Conservation (phyloP, 2,797 vertebrate species). For the Hipposideros larvatus region DNA sequence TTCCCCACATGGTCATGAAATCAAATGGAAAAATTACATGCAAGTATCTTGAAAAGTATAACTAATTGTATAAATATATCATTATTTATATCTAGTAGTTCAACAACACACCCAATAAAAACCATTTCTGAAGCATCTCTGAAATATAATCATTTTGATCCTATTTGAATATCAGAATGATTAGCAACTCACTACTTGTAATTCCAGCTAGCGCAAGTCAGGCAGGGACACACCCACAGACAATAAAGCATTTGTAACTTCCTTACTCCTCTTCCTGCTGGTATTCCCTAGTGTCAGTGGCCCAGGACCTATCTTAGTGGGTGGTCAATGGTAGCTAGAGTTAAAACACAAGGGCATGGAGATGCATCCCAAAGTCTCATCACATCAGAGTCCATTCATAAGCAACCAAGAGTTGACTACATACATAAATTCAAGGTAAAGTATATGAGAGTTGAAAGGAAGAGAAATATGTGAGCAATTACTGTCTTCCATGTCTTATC, state of each 20-base stretch:
- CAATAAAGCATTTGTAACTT: not conserved
- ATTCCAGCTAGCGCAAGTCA: not conserved
- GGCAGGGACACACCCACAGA: not conserved
- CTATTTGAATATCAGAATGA: not conserved
- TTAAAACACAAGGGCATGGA: not conserved
- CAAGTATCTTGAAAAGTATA: not conserved
- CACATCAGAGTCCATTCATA: not conserved
- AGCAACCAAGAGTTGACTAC: not conserved
- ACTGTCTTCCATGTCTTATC: conserved; percentile 43
- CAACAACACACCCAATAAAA: not conserved
- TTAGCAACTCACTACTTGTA: not conserved
- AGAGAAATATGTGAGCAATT: conserved; percentile 23
- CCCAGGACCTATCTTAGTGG: not conserved
- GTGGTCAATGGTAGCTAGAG: not conserved
- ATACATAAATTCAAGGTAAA: conserved; percentile 46
- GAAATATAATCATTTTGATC: not conserved
- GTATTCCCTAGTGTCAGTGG: not conserved
- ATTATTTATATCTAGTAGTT: conserved; percentile 5
- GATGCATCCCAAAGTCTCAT: not conserved
- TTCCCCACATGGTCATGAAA: conserved; percentile 8
- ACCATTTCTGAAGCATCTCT: conserved; percentile 24
- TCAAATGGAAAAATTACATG: not conserved
- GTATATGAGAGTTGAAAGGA: not conserved
- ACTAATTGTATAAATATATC: conserved; percentile 5
- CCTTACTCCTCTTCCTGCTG: not conserved